Conservation (phyloP, 2,797 vertebrate genomes). For the Bucorvus abyssinicus region DNA sequence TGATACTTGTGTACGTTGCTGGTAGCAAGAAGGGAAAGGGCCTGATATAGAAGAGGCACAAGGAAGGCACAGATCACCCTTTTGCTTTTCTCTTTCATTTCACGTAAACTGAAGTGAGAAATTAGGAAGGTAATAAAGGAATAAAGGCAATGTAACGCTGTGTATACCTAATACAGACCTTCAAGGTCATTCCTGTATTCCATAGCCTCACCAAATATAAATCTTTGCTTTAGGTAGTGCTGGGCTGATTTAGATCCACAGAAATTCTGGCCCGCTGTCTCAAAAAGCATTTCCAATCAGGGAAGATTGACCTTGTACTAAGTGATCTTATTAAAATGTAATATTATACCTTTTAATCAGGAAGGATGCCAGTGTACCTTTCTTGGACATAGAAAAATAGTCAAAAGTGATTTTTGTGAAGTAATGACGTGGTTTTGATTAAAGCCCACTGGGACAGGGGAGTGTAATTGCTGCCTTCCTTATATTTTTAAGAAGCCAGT, state of each 20-base stretch:
- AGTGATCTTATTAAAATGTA: neutral
- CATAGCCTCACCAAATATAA: neutral
- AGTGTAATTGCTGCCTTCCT: neutral
- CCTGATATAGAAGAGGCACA: neutral
- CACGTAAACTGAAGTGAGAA: neutral
- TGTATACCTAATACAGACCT: neutral
- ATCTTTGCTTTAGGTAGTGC: neutral
- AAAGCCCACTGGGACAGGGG: neutral
- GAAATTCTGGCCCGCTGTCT: neutral
- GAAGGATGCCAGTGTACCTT: neutral
- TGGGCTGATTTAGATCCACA: neutral
- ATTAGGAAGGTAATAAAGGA: neutral
- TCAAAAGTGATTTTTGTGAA: neutral
- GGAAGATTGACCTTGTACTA: neutral
- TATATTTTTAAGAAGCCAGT: neutral
- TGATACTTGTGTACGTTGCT: neutral
- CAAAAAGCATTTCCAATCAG: neutral
- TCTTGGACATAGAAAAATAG: neutral
- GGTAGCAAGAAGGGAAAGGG: neutral
- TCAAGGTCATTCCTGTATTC: neutral
- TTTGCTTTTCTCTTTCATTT: neutral
- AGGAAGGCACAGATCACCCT: neutral
- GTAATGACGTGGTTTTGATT: neutral
- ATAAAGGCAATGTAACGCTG: neutral
- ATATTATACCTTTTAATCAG: conserved; percentile 18